Percentiles rank a stretch among this genome's conserved stretches.
phyloP scores from a whole-genome alignment of 1,140 invertebrate species.

The Microplitis mediator region DNA sequence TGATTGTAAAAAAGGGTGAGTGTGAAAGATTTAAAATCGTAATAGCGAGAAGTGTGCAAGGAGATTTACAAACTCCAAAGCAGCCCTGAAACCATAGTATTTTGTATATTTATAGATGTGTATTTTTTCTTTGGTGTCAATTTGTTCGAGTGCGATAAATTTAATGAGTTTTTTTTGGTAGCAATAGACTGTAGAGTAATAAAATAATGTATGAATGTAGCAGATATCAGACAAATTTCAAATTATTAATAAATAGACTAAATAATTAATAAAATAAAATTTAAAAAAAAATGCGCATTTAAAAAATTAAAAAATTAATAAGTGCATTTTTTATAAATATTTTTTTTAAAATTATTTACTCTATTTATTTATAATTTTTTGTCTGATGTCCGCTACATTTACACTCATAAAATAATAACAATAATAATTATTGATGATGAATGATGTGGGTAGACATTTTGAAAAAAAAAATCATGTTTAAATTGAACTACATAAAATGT shows the following conservation, averaged over 20 bases:
- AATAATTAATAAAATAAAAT: too few species aligned
- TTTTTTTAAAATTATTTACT: too few species aligned
- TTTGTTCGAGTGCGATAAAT: constrained; percentile 39
- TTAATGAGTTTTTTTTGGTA: constrained; percentile 39
- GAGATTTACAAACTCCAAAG: constrained; percentile 2
- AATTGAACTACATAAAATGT: not conserved
- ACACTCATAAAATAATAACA: constrained; percentile 7
- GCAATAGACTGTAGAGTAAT: constrained; percentile 9
- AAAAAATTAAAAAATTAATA: too few species aligned
- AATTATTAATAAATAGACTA: too few species aligned
- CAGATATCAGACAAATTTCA: too few species aligned
- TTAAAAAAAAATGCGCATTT: too few species aligned
- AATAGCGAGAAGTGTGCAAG: not conserved
- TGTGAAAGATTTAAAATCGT: not conserved
- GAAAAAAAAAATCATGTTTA: not conserved
- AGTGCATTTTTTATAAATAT: too few species aligned
- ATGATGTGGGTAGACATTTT: constrained; percentile 4
- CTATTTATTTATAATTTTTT: too few species aligned
- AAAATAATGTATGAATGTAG: too few species aligned
- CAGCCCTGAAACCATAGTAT: constrained; percentile 21
- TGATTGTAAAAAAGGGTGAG: not conserved
- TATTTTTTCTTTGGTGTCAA: constrained; percentile 46
- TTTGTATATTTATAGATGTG: constrained; percentile 31
- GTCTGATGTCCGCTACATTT: too few species aligned
- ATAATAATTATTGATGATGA: constrained; percentile 6